These are phyloP conservation scores for Gymnarchus niloticus DNA, from an alignment of 2,113 vertebrate species.

Conservation along the genomic window DNA sequence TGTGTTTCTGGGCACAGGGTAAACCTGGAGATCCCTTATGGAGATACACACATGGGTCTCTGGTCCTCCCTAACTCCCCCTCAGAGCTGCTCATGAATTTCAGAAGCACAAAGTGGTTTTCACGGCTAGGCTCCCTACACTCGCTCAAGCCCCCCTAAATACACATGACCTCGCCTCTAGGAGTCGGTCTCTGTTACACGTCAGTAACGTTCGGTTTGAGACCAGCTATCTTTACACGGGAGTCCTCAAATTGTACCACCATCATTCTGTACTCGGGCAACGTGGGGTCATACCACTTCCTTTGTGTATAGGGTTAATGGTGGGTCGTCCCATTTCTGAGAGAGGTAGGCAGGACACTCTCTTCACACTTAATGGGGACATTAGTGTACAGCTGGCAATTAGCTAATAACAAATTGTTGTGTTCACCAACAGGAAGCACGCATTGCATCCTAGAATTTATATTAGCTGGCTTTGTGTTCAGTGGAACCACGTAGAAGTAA, in stretches of 20 bases:
- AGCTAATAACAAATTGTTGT: background rate
- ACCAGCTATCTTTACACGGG: background rate
- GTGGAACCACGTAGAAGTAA: no score
- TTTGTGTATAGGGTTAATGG: background rate
- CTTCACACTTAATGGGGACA: background rate
- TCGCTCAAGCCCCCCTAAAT: background rate
- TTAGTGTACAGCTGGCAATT: background rate
- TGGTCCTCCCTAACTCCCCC: slow-evolving; percentile 18
- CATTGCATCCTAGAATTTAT: background rate
- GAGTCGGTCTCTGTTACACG: background rate
- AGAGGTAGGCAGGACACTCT: background rate
- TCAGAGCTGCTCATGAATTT: background rate
- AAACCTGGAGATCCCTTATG: background rate
- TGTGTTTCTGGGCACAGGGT: background rate
- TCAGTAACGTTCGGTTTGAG: background rate
- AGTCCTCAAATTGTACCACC: no score
- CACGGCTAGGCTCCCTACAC: background rate
- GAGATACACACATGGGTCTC: slow-evolving; percentile 22
- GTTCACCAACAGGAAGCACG: background rate
- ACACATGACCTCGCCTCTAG: background rate
- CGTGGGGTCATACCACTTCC: background rate
- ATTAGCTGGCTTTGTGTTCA: background rate
- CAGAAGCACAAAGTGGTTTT: slow-evolving; percentile 11
- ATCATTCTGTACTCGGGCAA: background rate
- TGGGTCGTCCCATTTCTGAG: background rate